These are phyloP conservation scores for Papilio demoleus DNA, from an alignment of 2,888 invertebrate genomes.

Conservation along the genomic window DNA sequence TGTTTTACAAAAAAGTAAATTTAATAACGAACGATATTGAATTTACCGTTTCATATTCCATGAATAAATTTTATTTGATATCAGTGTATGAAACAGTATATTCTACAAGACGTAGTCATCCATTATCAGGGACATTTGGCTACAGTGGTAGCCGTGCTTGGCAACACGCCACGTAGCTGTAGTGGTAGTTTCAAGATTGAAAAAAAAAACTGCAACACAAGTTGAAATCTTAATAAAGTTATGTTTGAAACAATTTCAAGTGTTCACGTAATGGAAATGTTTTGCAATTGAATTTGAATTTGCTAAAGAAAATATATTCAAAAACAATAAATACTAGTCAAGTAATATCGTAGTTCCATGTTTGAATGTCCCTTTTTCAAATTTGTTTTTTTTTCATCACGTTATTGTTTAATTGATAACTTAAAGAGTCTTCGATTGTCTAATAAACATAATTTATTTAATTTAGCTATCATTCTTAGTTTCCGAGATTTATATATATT, in stretches of 20 bases:
- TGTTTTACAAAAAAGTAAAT: too few species aligned
- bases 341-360: too few species aligned
- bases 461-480: too few species aligned
- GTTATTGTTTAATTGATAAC: too few species aligned
- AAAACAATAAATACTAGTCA: too few species aligned
- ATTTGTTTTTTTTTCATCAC: too few species aligned
- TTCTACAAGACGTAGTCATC: conserved; percentile 22
- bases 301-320: too few species aligned
- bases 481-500: too few species aligned
- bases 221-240: conserved; percentile 23
- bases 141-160: conserved; percentile 23
- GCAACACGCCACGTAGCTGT: conserved; percentile 32
- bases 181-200: conserved; percentile 31
- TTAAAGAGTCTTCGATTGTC: too few species aligned
- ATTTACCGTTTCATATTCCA: not conserved
- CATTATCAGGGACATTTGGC: conserved; percentile 36
- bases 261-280: not conserved
- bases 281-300: not conserved
- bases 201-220: conserved; percentile 28
- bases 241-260: conserved; percentile 13
- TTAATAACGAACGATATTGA: not conserved
- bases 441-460: too few species aligned
- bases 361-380: too few species aligned
- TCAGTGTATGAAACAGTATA: conserved; percentile 23
- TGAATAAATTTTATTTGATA: not conserved